Percentiles rank a stretch among this genome's conserved stretches.
These are phyloP conservation scores for Esperia sulphurella DNA, from an alignment of 2,888 invertebrate species.

Conservation along the genomic window DNA sequence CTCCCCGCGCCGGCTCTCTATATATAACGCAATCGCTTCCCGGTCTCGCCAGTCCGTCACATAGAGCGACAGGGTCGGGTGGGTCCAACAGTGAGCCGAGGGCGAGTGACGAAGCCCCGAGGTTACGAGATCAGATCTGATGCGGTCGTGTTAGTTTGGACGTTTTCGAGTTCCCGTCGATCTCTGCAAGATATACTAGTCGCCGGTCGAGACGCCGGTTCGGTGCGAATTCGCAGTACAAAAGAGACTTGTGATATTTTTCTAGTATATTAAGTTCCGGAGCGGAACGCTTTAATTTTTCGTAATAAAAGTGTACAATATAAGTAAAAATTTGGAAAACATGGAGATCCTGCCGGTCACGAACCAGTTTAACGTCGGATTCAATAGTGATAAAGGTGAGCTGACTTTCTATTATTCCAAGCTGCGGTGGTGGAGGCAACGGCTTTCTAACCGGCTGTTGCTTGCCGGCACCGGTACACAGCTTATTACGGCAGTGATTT, in stretches of 20 bases:
- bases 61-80: conserved; percentile 73
- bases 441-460: conserved; percentile 73
- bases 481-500: no score
- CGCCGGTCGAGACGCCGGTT: conserved; percentile 62
- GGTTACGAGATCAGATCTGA: conserved; percentile 78
- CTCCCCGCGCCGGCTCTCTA: conserved; percentile 59
- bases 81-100: conserved; percentile 64
- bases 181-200: conserved; percentile 67
- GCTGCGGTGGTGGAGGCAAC: conserved; percentile 46
- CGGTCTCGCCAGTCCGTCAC: conserved; percentile 72
- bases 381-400: conserved; percentile 87
- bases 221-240: conserved; percentile 74
- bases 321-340: conserved; percentile 79
- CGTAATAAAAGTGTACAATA: conserved; percentile 76
- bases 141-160: conserved; percentile 68
- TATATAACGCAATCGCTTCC: conserved; percentile 64
- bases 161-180: conserved; percentile 66
- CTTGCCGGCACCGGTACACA: conserved; percentile 73
- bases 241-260: conserved; percentile 80
- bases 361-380: conserved; percentile 87
- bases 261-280: conserved; percentile 68
- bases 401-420: conserved; percentile 66
- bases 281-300: conserved; percentile 64
- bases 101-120: conserved; percentile 73
- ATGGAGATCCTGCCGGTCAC: conserved; percentile 91